Evolutionary conservation across 2,888 invertebrate genomes (phyloP).

Genomic region (Plemyria rubiginata): DNA sequence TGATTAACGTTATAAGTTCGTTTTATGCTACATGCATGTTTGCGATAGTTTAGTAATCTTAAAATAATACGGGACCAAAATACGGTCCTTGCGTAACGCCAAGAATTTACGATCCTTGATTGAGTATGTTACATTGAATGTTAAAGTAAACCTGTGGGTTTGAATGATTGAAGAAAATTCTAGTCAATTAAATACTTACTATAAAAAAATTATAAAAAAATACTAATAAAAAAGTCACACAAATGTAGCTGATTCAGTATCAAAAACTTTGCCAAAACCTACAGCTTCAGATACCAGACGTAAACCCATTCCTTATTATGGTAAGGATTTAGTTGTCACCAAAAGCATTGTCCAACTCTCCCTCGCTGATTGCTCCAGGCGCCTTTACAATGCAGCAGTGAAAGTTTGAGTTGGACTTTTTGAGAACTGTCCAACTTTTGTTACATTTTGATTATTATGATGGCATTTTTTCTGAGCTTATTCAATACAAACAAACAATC

Average conservation of each 20-base stretch:
- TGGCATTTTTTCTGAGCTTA: conserved; percentile 12
- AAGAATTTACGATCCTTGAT: not conserved
- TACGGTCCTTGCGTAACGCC: conserved; percentile 12
- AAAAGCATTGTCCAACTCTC: conserved; percentile 22
- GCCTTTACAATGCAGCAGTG: conserved; percentile 38
- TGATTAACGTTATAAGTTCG: conserved; percentile 6
- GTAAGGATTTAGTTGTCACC: conserved; percentile 19
- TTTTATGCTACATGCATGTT: not conserved
- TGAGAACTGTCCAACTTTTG: conserved; percentile 32
- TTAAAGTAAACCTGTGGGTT: not conserved
- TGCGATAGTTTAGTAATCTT: not conserved
- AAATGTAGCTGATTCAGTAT: not conserved
- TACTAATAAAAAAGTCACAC: not conserved
- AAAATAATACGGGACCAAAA: not conserved
- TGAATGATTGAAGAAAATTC: not conserved
- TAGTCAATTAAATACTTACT: not conserved
- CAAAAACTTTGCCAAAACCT: conserved; percentile 7
- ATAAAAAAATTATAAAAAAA: not conserved
- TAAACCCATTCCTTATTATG: conserved; percentile 11
- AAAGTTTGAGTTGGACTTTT: conserved; percentile 32
- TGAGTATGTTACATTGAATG: not conserved
- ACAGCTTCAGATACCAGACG: not conserved
- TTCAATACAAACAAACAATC: too few relatives aligned
- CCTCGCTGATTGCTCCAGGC: conserved; percentile 63
- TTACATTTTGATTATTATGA: conserved; percentile 7